Percentiles rank a stretch among this genome's conserved stretches.
Evolutionary conservation across 2,888 invertebrate genomes (phyloP).

Genomic region (Macrosoma leucophasiata): DNA sequence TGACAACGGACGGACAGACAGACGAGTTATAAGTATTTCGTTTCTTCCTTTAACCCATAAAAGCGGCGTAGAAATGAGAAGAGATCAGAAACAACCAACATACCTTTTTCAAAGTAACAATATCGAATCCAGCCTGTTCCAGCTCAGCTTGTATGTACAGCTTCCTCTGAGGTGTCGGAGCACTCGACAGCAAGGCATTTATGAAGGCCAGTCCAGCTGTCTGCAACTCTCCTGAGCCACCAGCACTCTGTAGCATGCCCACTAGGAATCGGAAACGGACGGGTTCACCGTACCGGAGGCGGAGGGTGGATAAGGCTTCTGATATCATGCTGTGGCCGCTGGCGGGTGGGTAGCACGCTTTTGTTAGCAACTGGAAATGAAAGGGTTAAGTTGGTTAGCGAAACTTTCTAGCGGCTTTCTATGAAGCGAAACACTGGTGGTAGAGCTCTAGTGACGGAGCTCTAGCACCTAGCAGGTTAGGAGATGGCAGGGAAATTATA

Average conservation of each 20-base stretch:
- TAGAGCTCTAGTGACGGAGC: no score
- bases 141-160: constrained; percentile 91
- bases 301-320: constrained; percentile 91
- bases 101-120: constrained; percentile 76
- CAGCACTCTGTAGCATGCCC: constrained; percentile 89
- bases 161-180: constrained; percentile 83
- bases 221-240: constrained; percentile 83
- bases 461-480: no score
- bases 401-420: no score
- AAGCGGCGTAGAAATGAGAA: no score
- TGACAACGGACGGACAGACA: no score
- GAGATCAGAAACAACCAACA: constrained; percentile 3
- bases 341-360: constrained; percentile 84
- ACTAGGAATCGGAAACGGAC: constrained; percentile 93
- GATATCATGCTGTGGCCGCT: constrained; percentile 90
- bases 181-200: constrained; percentile 87
- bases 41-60: no score
- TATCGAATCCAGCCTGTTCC: constrained; percentile 87
- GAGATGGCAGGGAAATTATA: no score
- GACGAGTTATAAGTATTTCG: no score
- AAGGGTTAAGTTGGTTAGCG: constrained; percentile 2
- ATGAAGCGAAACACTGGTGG: no score
- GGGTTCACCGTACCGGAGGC: constrained; percentile 92
- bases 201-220: constrained; percentile 89
- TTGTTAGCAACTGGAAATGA: constrained; percentile 83